Evolutionary conservation across 2,888 invertebrate species (phyloP).

Genomic region (Pyrocoelia pectoralis): DNA sequence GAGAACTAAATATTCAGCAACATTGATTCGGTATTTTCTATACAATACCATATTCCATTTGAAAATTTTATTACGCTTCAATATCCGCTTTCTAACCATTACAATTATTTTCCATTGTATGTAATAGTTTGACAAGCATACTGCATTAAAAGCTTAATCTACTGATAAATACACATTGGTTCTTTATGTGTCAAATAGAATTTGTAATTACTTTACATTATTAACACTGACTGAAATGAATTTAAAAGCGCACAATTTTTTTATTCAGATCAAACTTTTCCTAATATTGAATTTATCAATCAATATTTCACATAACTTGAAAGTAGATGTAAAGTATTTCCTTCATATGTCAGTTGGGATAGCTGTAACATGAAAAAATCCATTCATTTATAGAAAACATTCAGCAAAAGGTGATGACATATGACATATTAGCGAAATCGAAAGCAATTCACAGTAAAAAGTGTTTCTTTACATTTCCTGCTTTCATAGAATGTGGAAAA

Average conservation of each 20-base stretch:
- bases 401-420: conserved; percentile 3
- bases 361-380: background rate
- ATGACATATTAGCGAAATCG: conserved; percentile 7
- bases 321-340: conserved; percentile 6
- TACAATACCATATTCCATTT: background rate
- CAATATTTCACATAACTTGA: background rate
- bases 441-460: background rate
- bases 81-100: background rate
- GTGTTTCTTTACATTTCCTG: background rate
- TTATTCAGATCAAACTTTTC: background rate
- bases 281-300: background rate
- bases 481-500: conserved; percentile 1
- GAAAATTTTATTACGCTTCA: conserved; percentile 2
- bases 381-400: conserved; percentile 1
- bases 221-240: too few relatives aligned
- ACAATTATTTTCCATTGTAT: background rate
- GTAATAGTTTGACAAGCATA: background rate
- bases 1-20: background rate
- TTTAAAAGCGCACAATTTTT: background rate
- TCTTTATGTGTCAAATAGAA: background rate
- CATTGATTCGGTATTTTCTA: background rate
- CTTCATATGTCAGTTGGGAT: background rate
- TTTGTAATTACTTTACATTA: background rate
- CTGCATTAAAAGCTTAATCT: conserved; percentile 1
- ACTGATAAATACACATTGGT: background rate